Base-by-base conservation (phyloP, 2,797 vertebrate species). In the Oreochromis mossambicus region DNA sequence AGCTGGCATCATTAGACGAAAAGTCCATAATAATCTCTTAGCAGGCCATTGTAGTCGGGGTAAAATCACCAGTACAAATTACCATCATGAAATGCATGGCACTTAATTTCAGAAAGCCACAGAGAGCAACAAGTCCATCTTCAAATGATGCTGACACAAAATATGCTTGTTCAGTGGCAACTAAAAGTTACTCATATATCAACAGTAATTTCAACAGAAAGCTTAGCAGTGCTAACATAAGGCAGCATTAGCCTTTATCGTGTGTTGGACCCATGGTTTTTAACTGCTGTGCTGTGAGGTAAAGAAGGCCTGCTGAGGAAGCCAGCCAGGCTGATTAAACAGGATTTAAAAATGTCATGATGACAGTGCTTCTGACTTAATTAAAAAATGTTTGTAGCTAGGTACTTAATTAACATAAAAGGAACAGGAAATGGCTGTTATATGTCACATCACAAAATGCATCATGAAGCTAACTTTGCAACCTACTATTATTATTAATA, bases 21-120 rank as follows among this genome's bases (percentile, higher is more conserved):
- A 41, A 68, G 7, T 68, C 63, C 63, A 63, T 63, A 38, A 13
- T 36, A 63, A 63, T 63, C 0, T 63, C 61, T 63, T 63, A 13
- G 61, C 19, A 0, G 34, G 63, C 36, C 36, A 0, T 24, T 21
- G 34, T 41, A 68, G 63, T 2, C 4, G 19, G 58, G 34, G 2
- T 38, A 46, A 15, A 68, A 68, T 46, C n/a, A 70, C 14, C 1
- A 46, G 14, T 8, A 5, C 38, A 70, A 46, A 70, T 46, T 26
- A 26, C 14, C 66, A 17, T 70, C 41, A 46, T 46, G 41, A 70
- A 46, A 29, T 5, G 41, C 41, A 70, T 17, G 66, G 21, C 66
- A 46, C 68, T 48, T 48, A 73, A 73, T 73, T 46, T 73, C 68
- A 46, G 41, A 48, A 73, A 46, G 14, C 21, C 38, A 70, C 38